A percentile compares a stretch with the other conserved stretches of the same genome.
phyloP scores from a whole-genome alignment of 2,888 invertebrate species.

The Rhopalosiphum nymphaeae region DNA sequence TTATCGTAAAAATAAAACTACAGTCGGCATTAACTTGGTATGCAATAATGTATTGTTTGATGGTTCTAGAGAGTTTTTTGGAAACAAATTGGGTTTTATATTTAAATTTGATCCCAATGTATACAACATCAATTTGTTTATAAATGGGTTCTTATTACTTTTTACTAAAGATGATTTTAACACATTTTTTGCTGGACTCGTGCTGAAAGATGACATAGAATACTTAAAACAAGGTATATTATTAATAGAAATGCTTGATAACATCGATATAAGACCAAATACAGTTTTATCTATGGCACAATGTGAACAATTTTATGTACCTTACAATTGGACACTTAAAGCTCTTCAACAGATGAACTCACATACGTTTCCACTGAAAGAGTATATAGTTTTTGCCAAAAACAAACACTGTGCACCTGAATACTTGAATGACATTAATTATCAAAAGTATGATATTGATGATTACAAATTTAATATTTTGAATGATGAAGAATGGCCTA shows the following conservation, averaged over 20 bases:
- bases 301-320: constrained; percentile 85
- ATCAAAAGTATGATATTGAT: constrained; percentile 65
- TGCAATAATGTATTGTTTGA: constrained; percentile 70
- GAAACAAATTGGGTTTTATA: constrained; percentile 56
- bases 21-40: constrained; percentile 71
- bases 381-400: constrained; percentile 76
- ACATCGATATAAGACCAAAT: constrained; percentile 70
- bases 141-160: constrained; percentile 82
- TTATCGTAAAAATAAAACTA: constrained; percentile 50
- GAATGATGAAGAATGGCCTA: constrained; percentile 62
- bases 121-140: constrained; percentile 74
- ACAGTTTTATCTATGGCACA: constrained; percentile 78
- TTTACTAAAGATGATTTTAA: constrained; percentile 80
- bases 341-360: constrained; percentile 76
- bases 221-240: constrained; percentile 70
- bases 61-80: constrained; percentile 45
- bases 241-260: constrained; percentile 68
- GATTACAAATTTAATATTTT: constrained; percentile 65
- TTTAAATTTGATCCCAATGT: constrained; percentile 40
- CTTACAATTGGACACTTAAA: constrained; percentile 81
- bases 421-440: constrained; percentile 69
- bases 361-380: constrained; percentile 77
- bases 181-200: constrained; percentile 79
- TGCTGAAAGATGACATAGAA: constrained; percentile 74
- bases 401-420: constrained; percentile 69